Evolutionary conservation across 2,888 invertebrate genomes (phyloP).

Genomic region (Papilio demoleus): DNA sequence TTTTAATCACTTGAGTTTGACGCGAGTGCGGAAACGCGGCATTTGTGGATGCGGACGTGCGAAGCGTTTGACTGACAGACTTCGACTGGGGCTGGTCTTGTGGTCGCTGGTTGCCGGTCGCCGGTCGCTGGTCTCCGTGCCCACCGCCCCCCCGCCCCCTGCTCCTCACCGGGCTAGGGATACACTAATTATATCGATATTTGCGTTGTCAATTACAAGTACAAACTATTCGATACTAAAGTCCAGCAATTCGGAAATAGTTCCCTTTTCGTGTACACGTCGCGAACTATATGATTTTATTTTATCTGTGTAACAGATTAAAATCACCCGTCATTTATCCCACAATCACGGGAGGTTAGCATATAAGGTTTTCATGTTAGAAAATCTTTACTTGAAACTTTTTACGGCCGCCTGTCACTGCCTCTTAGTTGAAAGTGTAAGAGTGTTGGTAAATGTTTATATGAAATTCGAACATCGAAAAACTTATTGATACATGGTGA

Average conservation of each 20-base stretch:
- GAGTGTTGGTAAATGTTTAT: no score
- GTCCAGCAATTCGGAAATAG: slow-evolving; percentile 17
- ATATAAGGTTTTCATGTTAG: no score
- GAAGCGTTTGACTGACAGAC: slow-evolving; percentile 12
- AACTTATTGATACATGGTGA: no score
- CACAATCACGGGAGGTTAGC: no score
- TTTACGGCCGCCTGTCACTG: no score
- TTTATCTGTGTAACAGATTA: not conserved
- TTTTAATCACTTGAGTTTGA: slow-evolving; percentile 68
- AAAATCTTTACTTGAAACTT: no score
- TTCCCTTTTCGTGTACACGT: not conserved
- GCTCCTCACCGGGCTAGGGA: slow-evolving; percentile 29
- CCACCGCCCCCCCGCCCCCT: not conserved
- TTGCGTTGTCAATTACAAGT: slow-evolving; percentile 32
- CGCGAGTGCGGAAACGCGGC: slow-evolving; percentile 68
- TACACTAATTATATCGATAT: slow-evolving; percentile 41
- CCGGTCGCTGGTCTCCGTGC: not conserved
- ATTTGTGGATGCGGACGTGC: slow-evolving; percentile 58
- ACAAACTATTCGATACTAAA: slow-evolving; percentile 19
- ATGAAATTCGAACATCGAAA: no score
- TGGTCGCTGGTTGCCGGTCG: not conserved
- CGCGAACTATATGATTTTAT: not conserved
- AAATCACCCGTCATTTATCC: no score
- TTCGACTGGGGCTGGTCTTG: slow-evolving; percentile 21
- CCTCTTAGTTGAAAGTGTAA: no score